These are phyloP conservation scores for Anhinga rufa DNA, from an alignment of 2,113 vertebrate genomes.

Conservation along the genomic window DNA sequence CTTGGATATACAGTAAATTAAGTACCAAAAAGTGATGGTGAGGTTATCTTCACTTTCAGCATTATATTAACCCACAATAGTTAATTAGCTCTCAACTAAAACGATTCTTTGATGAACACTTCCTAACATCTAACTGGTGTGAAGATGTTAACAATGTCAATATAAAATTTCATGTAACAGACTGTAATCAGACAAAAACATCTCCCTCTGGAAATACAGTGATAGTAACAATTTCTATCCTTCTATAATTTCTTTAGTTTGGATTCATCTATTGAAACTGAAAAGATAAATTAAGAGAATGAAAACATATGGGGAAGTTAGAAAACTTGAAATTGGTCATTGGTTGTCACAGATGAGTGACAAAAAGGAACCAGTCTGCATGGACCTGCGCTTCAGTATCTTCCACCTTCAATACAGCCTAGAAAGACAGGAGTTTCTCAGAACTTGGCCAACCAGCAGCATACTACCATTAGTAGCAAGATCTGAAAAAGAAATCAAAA, in stretches of 20 bases:
- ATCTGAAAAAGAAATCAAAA: not conserved
- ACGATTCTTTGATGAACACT: not conserved
- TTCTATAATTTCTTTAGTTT: not conserved
- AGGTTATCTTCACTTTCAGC: not conserved
- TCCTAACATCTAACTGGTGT: not conserved
- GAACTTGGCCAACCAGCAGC: not conserved
- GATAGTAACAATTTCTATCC: not conserved
- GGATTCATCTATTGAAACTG: not conserved
- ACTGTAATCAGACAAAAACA: not conserved
- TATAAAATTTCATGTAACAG: not conserved
- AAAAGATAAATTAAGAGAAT: not conserved
- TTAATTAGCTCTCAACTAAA: not conserved
- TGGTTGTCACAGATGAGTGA: not conserved
- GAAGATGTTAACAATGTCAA: not conserved
- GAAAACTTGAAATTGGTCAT: not conserved
- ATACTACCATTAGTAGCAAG: not conserved
- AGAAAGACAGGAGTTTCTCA: not conserved
- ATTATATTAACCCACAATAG: not conserved
- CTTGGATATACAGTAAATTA: not conserved
- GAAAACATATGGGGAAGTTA: not conserved
- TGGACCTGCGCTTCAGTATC: not conserved
- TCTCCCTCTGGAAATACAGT: not conserved
- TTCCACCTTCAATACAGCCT: not conserved
- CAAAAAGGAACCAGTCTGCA: not conserved
- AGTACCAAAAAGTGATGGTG: not conserved